Base-by-base conservation (phyloP, 2,888 invertebrate genomes). In the Acleris cristana region DNA sequence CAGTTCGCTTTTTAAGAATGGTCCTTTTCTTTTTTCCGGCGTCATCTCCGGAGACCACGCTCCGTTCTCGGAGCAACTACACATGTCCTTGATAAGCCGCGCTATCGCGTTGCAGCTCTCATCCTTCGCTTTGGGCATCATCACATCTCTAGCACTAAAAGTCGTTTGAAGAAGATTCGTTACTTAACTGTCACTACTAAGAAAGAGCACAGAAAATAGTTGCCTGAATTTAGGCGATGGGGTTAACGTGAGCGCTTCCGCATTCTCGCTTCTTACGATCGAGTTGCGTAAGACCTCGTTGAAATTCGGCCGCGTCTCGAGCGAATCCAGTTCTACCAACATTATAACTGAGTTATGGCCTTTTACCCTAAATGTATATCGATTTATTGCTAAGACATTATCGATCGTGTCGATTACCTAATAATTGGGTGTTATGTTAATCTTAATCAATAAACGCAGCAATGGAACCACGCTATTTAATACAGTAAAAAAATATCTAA, bases 1-100 rank as follows among this genome's bases (percentile, higher is more conserved):
- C 14, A 92, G 79, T 73, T 92, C 92, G 74, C 91, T 90, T 73
- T 90, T 92, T 44, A 92, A 73, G 63, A 92, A 85, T 3, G 91
- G 91, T 0, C 89, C 89, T 67, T 87, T 87, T 30, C 88, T 76
- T 57, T 83, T 84, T 4, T 89, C 86, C 2, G 90, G 79, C 21
- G 91, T 91, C 89, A 93, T 91, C 18, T 92, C 90, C 2, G 93
- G 93, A 0, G 93, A 93, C 93, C 93, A 93, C 59, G 91, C 89
- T 51, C 88, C 93, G 85, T 92, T 90, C 72, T 93, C 92, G 0
- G 93, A 88, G 65, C 93, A 93, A 71, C 93, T 92, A 74, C 93
- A 93, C 73, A 93, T 85, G 77, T 93, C 93, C 72, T 92, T 93
- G 26, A 93, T 84, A 30, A 92, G 79, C 69, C 91, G 85, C 26